Base-by-base conservation (phyloP, 1,140 invertebrate species). In the Bombus difficillimus region DNA sequence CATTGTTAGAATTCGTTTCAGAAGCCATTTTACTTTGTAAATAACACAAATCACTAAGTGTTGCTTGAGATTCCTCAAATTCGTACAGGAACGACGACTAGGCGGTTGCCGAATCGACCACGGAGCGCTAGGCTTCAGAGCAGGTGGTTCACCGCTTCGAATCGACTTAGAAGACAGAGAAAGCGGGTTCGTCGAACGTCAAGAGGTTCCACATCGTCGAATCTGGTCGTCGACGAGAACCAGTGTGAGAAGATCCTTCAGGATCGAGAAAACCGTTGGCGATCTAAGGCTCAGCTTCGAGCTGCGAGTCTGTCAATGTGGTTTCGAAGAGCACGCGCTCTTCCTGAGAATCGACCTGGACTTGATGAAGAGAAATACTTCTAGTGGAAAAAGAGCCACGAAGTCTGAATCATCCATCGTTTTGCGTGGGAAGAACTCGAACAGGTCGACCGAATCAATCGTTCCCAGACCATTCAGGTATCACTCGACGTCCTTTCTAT, bases 171-270 rank as follows among this genome's bases (percentile, higher is more conserved):
- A 99, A 92, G 97, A 98, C 89, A 96, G 98, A 28, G 97, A 97
- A 62, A 96, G 97, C 78, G 98, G 98, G n/a, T 99, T 97, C 62
- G 97, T 97, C 37, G 97, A 98, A 90, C 98, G 98, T 89, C 98
- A 99, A 96, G 98, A 99, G 94, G 98, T 99, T 86, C 97, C 98
- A n/a, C 99, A 99, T 93, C 96, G 97, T 85, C 98, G 98, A 91
- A 97, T 99, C 37, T 98, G 98, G 97, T 97, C 97, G 86, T 97
- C 97, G 10, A 97, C 97, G 89, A 97, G 97, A 93, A 97, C 97
- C 90, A 97, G 97, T 75, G 94, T 98, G 32, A 98, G 98, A 91
- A 98, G 98, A 94, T 98, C 97, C 78, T 99, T 98, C 93, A 97
- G 92, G 32, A 92, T 92, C 83, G 92, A 92, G 75, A 92, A 91